Conservation (phyloP, 2,113 vertebrate genomes). For the Crotalus horridus region DNA sequence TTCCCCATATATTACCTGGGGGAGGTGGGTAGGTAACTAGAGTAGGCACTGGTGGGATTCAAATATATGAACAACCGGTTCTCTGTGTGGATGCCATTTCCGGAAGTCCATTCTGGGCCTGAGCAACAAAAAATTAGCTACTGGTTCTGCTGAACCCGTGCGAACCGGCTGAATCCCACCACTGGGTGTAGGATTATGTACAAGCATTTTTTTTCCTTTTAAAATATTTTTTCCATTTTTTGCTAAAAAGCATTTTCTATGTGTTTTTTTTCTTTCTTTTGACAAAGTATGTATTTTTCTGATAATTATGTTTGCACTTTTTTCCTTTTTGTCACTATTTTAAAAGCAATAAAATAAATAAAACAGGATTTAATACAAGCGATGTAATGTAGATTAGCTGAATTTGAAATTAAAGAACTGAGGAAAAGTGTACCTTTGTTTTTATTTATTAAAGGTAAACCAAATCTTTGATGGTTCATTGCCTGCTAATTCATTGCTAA, state of each 20-base stretch:
- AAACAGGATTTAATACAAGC: not conserved
- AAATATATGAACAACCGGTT: too few relatives aligned
- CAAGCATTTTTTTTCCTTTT: not conserved
- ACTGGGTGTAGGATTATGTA: not conserved
- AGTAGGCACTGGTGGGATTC: not conserved
- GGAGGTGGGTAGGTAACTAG: not conserved
- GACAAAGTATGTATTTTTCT: not conserved
- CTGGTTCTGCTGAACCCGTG: too few relatives aligned
- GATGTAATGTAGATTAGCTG: not conserved
- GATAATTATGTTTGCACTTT: not conserved
- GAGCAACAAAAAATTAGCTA: too few relatives aligned
- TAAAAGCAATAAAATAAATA: not conserved
- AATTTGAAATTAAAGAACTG: not conserved
- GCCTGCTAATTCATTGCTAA: not conserved
- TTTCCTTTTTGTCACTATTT: not conserved
- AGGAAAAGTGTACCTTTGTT: not conserved
- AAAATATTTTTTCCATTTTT: not conserved
- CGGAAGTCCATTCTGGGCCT: too few relatives aligned
- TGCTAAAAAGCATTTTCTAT: not conserved
- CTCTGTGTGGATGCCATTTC: too few relatives aligned
- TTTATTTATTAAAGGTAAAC: not conserved
- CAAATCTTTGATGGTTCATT: not conserved
- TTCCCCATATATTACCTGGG: not conserved
- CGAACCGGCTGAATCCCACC: too few relatives aligned
- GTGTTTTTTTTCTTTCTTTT: not conserved